phyloP scores from a whole-genome alignment of 1,140 invertebrate species.

The Pseudobourletiella spinata region DNA sequence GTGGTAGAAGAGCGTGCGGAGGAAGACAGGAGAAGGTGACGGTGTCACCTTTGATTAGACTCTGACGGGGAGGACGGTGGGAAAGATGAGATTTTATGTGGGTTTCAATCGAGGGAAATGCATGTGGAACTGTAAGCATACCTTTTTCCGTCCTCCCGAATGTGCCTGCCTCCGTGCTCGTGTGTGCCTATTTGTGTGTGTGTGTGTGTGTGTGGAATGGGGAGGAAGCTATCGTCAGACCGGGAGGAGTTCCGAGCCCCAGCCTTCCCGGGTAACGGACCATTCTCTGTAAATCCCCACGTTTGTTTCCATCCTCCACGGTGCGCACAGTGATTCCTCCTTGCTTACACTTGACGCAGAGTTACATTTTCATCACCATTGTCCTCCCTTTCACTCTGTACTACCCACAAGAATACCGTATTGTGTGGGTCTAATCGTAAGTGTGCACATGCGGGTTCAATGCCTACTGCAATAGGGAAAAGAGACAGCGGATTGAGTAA shows the following conservation, averaged over 20 bases:
- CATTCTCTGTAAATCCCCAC: constrained; percentile 13
- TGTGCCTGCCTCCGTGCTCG: neutral
- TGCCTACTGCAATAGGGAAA: too few species aligned
- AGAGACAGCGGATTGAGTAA: too few species aligned
- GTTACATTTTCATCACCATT: neutral
- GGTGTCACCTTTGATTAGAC: neutral
- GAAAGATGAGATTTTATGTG: constrained; percentile 1
- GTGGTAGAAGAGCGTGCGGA: too few species aligned
- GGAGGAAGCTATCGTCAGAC: neutral
- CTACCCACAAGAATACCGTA: too few species aligned
- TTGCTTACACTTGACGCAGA: constrained; percentile 1
- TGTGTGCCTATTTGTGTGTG: neutral
- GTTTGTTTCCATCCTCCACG: constrained; percentile 1
- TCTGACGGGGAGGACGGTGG: neutral
- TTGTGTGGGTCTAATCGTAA: too few species aligned
- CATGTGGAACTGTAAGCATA: neutral
- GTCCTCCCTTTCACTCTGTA: neutral
- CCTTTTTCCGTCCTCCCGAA: neutral
- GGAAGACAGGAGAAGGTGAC: too few species aligned
- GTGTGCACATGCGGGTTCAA: too few species aligned
- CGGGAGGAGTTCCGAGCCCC: constrained; percentile 16
- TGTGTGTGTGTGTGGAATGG: neutral
- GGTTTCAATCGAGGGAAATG: neutral
- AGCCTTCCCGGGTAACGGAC: constrained; percentile 2
- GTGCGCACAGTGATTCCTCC: neutral